A percentile compares a stretch with the other conserved stretches of the same genome.
These are phyloP conservation scores for Parnassius smintheus DNA, from an alignment of 2,888 invertebrate genomes.

Conservation along the genomic window DNA sequence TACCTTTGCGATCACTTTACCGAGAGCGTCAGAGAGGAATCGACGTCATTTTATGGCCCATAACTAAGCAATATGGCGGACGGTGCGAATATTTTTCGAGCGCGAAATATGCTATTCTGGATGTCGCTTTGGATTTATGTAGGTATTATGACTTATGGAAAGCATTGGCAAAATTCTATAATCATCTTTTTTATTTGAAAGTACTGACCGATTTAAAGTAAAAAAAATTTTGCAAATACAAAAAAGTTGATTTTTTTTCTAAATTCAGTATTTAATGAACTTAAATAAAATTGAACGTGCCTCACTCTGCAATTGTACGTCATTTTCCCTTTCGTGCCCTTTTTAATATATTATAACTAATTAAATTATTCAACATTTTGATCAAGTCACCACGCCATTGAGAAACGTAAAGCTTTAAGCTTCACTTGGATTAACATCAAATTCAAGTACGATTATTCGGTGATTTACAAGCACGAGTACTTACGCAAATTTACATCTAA, in stretches of 20 bases:
- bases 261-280: too few relatives aligned
- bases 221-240: too few relatives aligned
- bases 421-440: conserved; percentile 22
- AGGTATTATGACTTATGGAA: background rate
- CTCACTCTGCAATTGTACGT: too few relatives aligned
- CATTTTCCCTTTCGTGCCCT: too few relatives aligned
- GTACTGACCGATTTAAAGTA: too few relatives aligned
- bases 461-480: background rate
- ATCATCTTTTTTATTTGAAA: too few relatives aligned
- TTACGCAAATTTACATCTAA: conserved; percentile 11
- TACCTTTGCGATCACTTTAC: conserved; percentile 32
- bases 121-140: conserved; percentile 28
- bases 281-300: too few relatives aligned
- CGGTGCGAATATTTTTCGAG: conserved; percentile 48
- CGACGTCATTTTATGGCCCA: conserved; percentile 54
- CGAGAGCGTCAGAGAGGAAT: conserved; percentile 33
- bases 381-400: background rate
- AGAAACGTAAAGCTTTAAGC: conserved; percentile 10
- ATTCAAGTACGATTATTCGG: conserved; percentile 22
- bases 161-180: too few relatives aligned
- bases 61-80: conserved; percentile 58
- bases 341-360: too few relatives aligned
- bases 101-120: conserved; percentile 41
- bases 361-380: too few relatives aligned
- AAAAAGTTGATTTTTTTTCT: too few relatives aligned